Conservation (phyloP, 2,113 vertebrate species). For the Halichoeres trimaculatus region DNA sequence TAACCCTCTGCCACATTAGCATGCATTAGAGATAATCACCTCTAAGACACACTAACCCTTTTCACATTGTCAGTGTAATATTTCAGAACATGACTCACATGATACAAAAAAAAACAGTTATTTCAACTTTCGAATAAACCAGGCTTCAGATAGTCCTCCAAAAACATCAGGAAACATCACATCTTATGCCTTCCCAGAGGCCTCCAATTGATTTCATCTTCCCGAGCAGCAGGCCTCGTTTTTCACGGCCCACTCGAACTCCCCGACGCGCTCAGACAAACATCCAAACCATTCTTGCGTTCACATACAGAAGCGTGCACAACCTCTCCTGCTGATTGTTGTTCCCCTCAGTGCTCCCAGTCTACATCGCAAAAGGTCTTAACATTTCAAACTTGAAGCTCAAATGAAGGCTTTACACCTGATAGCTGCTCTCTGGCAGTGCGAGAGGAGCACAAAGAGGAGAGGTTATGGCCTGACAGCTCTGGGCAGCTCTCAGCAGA, state of each 20-base stretch:
- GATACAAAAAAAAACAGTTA: too few species aligned
- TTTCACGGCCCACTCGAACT: constrained; percentile 55
- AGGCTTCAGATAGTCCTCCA: background rate
- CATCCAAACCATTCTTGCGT: constrained; percentile 63
- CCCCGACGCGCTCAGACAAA: constrained; percentile 26
- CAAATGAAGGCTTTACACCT: constrained; percentile 7
- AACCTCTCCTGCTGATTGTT: constrained; percentile 14
- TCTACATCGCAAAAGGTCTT: constrained; percentile 16
- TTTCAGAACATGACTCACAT: constrained; percentile 8
- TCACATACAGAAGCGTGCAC: constrained; percentile 31
- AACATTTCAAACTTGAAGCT: constrained; percentile 29
- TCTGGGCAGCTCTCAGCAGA: constrained; percentile 53
- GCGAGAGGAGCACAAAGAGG: constrained; percentile 39
- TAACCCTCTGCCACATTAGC: constrained; percentile 1
- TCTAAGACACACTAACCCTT: background rate
- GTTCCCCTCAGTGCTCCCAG: constrained; percentile 18
- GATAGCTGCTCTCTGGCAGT: constrained; percentile 21
- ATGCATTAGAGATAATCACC: constrained; percentile 16
- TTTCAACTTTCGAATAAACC: too few species aligned
- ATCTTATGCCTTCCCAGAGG: constrained; percentile 2
- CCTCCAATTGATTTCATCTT: constrained; percentile 31
- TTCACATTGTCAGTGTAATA: background rate
- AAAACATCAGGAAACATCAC: constrained; percentile 16
- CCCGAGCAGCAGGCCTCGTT: constrained; percentile 19
- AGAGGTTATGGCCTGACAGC: constrained; percentile 48